Evolutionary conservation across 2,797 vertebrate genomes (phyloP), one percentile per base, ranked within the genome.

Genomic region (Pipistrellus kuhlii): DNA sequence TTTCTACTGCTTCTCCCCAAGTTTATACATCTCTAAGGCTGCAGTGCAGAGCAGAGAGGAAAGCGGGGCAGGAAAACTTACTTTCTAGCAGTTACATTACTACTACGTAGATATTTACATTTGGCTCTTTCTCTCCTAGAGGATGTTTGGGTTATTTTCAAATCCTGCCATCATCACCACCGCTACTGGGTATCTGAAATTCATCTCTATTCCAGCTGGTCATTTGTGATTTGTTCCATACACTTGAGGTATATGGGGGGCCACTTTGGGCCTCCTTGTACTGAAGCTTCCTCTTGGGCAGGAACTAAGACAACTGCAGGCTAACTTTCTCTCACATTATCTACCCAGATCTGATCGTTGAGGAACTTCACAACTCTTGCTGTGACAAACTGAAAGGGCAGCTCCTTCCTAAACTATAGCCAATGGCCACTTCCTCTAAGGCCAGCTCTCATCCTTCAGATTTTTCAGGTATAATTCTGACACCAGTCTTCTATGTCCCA

Each of bases 381-480:
- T 66, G 46, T 76, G 51, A 82, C 46, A 71, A 25, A 30, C 35
- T 85, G 7, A 78, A 64, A 77, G 32, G n/a, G 9, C 46, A 89
- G 8, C 62, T 38, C 32, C 27, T 77, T 92, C 41, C 68, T 85
- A 92, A 88, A 53, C 10, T 6, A 48, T 10, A 86, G 51, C 53
- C 81, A 62, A 11, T 46, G 55, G 25, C 55, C 62, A 32, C 41
- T 78, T 93, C 27, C 80, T 95, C 62, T 68, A 66, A 85, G 35
- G 11, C 55, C n/a, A 83, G 35, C 18, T 80, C n/a, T 81, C 20
- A 41, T 66, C 27, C 27, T 66, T 55, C 18, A 69, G 41, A 32
- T 41, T 88, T 88, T 81, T 92, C 53, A 59, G 46, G 27, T 46
- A 25, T 75, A 94, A 71, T 80, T 87, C 35, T 46, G 44, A 84